phyloP scores from a whole-genome alignment of 2,888 invertebrate species.

The Apodemia duryi region DNA sequence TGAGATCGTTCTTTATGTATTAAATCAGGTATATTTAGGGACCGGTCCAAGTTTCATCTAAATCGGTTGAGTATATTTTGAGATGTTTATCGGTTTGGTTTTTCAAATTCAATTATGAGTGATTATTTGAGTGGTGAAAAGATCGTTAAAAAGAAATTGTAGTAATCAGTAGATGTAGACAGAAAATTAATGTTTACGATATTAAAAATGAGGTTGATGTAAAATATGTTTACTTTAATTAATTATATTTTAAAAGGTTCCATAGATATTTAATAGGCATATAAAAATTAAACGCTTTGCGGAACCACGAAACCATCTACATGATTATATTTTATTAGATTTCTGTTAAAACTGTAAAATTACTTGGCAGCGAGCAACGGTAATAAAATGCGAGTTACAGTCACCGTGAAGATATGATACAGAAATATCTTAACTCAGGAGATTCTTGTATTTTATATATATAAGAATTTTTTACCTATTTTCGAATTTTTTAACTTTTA shows the following conservation, averaged over 20 bases:
- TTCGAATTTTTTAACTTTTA: neutral
- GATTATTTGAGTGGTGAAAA: too few species aligned
- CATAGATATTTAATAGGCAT: neutral
- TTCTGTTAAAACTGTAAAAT: conserved; percentile 13
- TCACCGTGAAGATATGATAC: conserved; percentile 9
- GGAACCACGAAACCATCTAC: neutral
- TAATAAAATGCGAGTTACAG: conserved; percentile 2
- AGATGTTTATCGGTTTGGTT: too few species aligned
- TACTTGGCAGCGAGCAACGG: conserved; percentile 1
- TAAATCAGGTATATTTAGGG: too few species aligned
- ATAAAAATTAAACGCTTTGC: conserved; percentile 10
- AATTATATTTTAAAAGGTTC: neutral
- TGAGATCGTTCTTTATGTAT: too few species aligned
- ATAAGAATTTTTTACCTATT: too few species aligned
- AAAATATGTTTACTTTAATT: conserved; percentile 2
- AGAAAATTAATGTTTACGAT: neutral
- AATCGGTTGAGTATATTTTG: too few species aligned
- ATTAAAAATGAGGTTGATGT: neutral
- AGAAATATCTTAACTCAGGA: conserved; percentile 4
- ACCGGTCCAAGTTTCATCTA: too few species aligned
- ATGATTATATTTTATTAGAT: conserved; percentile 7
- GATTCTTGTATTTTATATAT: neutral
- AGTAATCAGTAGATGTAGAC: too few species aligned
- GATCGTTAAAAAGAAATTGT: too few species aligned
- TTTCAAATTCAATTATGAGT: too few species aligned